phyloP scores from a whole-genome alignment of 1,140 invertebrate genomes.

The Probaryconus sp. region DNA sequence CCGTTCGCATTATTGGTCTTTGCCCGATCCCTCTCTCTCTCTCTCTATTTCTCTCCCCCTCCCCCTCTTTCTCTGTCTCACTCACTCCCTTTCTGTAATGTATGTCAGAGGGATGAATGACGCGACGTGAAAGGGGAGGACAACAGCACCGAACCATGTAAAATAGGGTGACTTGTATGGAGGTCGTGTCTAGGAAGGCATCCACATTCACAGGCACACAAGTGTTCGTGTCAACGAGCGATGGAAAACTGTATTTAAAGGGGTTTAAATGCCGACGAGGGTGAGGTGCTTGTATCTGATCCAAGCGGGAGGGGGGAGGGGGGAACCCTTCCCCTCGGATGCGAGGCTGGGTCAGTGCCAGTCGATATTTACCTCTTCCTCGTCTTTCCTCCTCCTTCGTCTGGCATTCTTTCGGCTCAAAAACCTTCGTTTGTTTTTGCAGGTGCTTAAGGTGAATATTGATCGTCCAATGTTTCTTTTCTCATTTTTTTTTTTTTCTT shows the following conservation, averaged over 20 bases:
- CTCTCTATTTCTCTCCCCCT: too few relatives aligned
- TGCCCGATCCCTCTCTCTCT: too few relatives aligned
- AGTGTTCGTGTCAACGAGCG: constrained; percentile 18
- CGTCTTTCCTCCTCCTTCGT: constrained; percentile 17
- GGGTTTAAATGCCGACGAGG: constrained; percentile 66
- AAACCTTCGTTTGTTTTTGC: constrained; percentile 31
- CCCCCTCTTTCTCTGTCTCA: too few relatives aligned
- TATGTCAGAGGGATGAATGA: constrained; percentile 50
- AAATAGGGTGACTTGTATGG: constrained; percentile 51
- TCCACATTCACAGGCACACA: neutral
- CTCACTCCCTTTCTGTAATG: constrained; percentile 53
- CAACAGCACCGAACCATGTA: constrained; percentile 8
- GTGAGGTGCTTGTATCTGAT: constrained; percentile 56
- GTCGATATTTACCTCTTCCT: constrained; percentile 61
- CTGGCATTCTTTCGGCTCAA: constrained; percentile 47
- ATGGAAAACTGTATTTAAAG: constrained; percentile 60
- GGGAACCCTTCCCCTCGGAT: constrained; percentile 7
- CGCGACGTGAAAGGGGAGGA: constrained; percentile 40
- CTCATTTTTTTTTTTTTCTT: too few relatives aligned
- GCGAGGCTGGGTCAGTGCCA: constrained; percentile 52
- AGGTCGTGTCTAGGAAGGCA: constrained; percentile 45
- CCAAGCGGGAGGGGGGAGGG: too few relatives aligned
- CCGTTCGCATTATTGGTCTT: constrained; percentile 49
- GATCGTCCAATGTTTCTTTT: constrained; percentile 13
- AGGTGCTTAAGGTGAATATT: constrained; percentile 40